Evolutionary conservation across 2,113 vertebrate species (phyloP).

Genomic region (Heteronetta atricapilla): DNA sequence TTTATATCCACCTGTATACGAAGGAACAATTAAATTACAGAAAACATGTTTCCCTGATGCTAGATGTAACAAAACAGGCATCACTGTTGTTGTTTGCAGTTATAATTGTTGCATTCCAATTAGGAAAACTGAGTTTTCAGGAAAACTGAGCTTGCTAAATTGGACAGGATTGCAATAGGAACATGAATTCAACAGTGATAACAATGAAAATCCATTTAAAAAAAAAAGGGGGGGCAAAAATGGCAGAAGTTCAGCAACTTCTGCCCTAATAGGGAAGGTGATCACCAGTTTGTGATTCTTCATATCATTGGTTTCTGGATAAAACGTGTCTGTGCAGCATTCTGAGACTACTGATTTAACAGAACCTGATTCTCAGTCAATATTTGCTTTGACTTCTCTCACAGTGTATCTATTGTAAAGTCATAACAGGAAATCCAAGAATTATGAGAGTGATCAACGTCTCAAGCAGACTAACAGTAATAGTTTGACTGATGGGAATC

Average conservation of each 20-base stretch:
- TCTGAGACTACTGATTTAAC: neutral
- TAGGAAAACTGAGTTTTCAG: no score
- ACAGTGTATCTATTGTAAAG: neutral
- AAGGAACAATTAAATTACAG: neutral
- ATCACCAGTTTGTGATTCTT: neutral
- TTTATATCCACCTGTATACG: neutral
- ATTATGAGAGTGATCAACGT: neutral
- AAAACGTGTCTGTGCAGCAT: neutral
- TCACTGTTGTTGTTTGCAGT: neutral
- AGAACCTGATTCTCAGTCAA: neutral
- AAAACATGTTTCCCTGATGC: neutral
- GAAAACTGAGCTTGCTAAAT: neutral
- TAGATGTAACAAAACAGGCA: neutral
- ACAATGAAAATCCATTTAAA: neutral
- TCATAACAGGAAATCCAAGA: neutral
- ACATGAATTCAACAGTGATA: neutral
- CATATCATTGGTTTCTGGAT: neutral
- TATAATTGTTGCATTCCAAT: neutral
- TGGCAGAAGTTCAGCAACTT: neutral
- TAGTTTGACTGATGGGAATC: neutral
- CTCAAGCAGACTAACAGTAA: neutral
- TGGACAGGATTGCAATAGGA: neutral
- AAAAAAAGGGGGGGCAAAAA: neutral
- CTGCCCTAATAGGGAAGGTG: neutral
- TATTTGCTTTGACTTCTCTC: slow-evolving; percentile 13